These are phyloP conservation scores for Diploptera punctata DNA, from an alignment of 2,888 invertebrate genomes.

Conservation along the genomic window DNA sequence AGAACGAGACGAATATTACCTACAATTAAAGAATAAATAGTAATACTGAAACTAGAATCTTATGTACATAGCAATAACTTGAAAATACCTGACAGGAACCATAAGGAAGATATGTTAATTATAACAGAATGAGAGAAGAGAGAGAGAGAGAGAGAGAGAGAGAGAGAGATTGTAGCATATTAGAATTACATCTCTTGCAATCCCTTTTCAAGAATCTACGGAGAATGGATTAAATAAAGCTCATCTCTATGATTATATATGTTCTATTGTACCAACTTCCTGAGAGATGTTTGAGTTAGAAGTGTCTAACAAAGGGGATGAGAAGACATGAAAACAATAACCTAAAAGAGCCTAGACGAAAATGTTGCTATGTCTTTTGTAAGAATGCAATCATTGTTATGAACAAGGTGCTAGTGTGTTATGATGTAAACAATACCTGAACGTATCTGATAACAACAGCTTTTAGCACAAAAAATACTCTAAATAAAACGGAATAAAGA, in stretches of 20 bases:
- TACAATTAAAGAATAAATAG: no score
- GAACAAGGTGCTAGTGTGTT: conserved; percentile 13
- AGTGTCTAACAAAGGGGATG: neutral
- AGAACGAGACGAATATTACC: no score
- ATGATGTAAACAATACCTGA: conserved; percentile 25
- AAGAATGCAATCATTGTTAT: conserved; percentile 29
- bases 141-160: no score
- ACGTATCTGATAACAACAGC: conserved; percentile 35
- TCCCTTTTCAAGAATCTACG: conserved; percentile 9
- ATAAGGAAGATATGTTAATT: conserved; percentile 3
- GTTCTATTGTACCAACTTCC: conserved; percentile 26
- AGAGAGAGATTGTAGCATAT: neutral
- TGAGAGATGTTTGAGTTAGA: conserved; percentile 24
- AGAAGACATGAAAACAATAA: conserved; percentile 26
- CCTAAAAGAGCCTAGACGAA: conserved; percentile 22
- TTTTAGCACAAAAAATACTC: conserved; percentile 38
- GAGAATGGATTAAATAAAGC: conserved; percentile 27
- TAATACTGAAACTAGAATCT: no score
- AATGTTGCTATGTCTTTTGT: conserved; percentile 21
- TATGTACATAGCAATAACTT: no score
- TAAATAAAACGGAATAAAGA: conserved; percentile 35
- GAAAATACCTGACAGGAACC: no score
- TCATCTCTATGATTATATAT: conserved; percentile 20
- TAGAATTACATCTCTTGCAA: neutral
- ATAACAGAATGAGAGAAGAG: no score